phyloP scores from a whole-genome alignment of 1,140 invertebrate genomes.

The Aphis gossypii region DNA sequence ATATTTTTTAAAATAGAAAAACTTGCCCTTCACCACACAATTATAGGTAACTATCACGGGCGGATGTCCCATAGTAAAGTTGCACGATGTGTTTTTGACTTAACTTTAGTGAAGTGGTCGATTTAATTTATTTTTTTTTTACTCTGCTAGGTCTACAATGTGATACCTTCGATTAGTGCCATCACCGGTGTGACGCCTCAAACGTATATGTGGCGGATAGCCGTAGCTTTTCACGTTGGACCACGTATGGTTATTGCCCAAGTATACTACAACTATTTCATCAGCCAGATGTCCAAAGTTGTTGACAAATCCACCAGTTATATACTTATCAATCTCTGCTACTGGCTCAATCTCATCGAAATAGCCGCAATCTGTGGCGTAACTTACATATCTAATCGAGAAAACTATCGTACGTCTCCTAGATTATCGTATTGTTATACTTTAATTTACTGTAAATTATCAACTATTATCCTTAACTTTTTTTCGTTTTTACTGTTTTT shows the following conservation, averaged over 20 bases:
- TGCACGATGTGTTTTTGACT: neutral
- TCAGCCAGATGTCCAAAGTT: constrained; percentile 63
- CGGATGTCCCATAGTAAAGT: neutral
- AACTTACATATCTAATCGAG: constrained; percentile 90
- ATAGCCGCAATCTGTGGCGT: constrained; percentile 84
- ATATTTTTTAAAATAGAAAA: neutral
- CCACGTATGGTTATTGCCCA: constrained; percentile 85
- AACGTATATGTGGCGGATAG: constrained; percentile 89
- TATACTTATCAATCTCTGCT: constrained; percentile 75
- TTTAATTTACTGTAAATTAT: neutral
- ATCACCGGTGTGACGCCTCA: constrained; percentile 90
- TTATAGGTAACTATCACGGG: neutral
- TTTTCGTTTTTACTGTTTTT: constrained; percentile 63
- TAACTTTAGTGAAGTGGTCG: neutral
- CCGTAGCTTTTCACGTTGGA: constrained; percentile 86
- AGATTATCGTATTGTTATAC: neutral
- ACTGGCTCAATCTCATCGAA: constrained; percentile 86
- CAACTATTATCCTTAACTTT: too few species aligned
- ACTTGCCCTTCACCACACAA: neutral
- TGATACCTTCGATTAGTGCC: constrained; percentile 90
- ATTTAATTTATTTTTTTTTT: constrained; percentile 60
- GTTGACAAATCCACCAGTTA: neutral
- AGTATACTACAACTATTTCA: constrained; percentile 83
- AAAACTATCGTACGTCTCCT: constrained; percentile 88
- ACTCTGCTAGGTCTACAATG: constrained; percentile 81